Evolutionary conservation across 2,797 vertebrate species (phyloP).

Genomic region (Vespertilio murinus): DNA sequence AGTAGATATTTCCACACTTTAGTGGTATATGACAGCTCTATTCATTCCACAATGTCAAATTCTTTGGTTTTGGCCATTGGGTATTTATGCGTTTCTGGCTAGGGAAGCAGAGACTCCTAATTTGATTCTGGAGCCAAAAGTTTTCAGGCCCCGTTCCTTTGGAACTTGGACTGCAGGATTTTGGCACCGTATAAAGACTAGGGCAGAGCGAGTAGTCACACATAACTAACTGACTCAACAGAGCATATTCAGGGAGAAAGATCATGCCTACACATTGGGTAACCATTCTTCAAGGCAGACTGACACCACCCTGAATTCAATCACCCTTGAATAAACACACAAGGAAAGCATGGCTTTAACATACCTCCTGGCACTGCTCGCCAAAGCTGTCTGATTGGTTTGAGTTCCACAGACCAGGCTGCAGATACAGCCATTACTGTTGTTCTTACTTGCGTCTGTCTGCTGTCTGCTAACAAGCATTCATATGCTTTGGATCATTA

Average conservation of each 20-base stretch:
- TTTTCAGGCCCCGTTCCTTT: conserved; percentile 82
- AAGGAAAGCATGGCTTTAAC: conserved; percentile 77
- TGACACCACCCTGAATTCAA: conserved; percentile 75
- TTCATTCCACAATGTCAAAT: conserved; percentile 76
- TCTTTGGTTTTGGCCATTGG: conserved; percentile 81
- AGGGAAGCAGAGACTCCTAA: conserved; percentile 77
- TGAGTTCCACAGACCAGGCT: conserved; percentile 73
- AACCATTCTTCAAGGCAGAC: conserved; percentile 79
- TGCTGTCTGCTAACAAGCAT: conserved; percentile 65
- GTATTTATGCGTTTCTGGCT: conserved; percentile 77
- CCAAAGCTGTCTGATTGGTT: conserved; percentile 69
- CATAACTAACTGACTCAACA: conserved; percentile 76
- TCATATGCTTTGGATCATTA: conserved; percentile 66
- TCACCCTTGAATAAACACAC: conserved; percentile 84
- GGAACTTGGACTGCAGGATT: conserved; percentile 78
- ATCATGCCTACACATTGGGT: conserved; percentile 74
- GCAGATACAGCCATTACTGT: conserved; percentile 64
- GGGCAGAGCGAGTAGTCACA: conserved; percentile 83
- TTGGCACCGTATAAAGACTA: conserved; percentile 82
- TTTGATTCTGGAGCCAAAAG: conserved; percentile 82
- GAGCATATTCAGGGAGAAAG: conserved; percentile 82
- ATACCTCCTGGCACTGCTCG: conserved; percentile 75
- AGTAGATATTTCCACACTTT: conserved; percentile 73
- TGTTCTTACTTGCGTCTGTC: conserved; percentile 76
- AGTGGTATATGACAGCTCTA: conserved; percentile 78